Conservation (phyloP, 2,888 invertebrate genomes). For the Zhuqinia jingwanae region DNA sequence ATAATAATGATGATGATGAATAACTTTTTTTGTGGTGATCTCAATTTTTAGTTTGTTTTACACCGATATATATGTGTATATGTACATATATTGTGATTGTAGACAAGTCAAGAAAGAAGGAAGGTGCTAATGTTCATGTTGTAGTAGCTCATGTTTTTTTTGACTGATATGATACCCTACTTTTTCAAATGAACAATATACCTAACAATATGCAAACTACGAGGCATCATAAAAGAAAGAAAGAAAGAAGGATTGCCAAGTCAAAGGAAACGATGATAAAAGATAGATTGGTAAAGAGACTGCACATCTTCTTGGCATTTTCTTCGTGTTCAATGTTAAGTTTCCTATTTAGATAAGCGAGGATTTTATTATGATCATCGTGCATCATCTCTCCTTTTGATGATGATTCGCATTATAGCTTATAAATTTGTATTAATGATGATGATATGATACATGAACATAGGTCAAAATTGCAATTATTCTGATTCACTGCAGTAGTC, state of each 20-base stretch:
- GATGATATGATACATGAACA: no score
- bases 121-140: neutral
- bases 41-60: slow-evolving; percentile 26
- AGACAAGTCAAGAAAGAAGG: neutral
- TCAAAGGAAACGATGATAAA: slow-evolving; percentile 9
- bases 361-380: no score
- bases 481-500: no score
- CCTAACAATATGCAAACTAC: neutral
- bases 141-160: neutral
- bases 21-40: slow-evolving; percentile 11
- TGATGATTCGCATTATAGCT: neutral
- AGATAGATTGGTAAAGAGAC: neutral
- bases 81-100: no score
- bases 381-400: neutral
- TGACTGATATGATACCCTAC: neutral
- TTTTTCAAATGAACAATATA: neutral
- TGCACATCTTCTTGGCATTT: neutral
- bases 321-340: slow-evolving; percentile 1
- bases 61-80: no score
- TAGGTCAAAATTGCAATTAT: no score
- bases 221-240: no score
- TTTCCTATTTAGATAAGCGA: slow-evolving; percentile 20
- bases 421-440: no score
- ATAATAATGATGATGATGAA: neutral
- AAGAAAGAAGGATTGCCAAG: neutral